Evolutionary conservation across 2,113 vertebrate genomes (phyloP), one percentile per base, ranked within the genome.

Genomic region (Phainopepla nitens): DNA sequence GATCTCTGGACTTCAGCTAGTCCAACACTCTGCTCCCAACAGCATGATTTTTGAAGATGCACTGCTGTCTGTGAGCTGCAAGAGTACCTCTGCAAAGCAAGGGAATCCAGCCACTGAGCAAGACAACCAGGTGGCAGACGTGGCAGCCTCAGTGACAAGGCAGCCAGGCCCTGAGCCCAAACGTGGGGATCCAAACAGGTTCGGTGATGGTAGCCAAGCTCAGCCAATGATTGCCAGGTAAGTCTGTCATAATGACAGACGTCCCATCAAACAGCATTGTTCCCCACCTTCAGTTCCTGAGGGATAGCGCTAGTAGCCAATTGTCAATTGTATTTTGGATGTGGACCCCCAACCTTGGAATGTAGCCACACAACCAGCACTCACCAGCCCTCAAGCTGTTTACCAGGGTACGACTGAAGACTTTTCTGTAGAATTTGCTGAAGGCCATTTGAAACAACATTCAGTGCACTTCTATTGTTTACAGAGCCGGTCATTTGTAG

Each of bases 101-200:
- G 13, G 21, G 13, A 18, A 77, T 60, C 44, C 45, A 61, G 31
- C 21, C 58, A 44, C 28, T 17, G 24, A 49, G 56, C 31, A 61
- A 0, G 3, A 27, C 7, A 79, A 66, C 17, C 4, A 42, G 7
- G 47, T 42, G 53, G 47, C 57, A 82, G 33, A 54, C 1, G 9
- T 1, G 7, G 50, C 44, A 60, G 41, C 60, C 31, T 53, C 5
- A 3, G 11, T 58, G 56, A 61, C 64, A 58, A 50, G 57, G 15
- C 24, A 25, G 20, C 41, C n/a, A 66, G n/a, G 10, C 33, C 68
- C 33, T 23, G 50, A 66, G 39, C 17, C 31, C 31, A 57, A 62
- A 71, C 0, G 0, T 6, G 36, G n/a, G 21, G 5, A 75, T 27
- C n/a, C 44, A 50, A 65, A 69, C 16, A 41, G 28, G 15, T 53